Conservation (phyloP, 2,888 invertebrate species). For the Neuroscelio doddi region DNA sequence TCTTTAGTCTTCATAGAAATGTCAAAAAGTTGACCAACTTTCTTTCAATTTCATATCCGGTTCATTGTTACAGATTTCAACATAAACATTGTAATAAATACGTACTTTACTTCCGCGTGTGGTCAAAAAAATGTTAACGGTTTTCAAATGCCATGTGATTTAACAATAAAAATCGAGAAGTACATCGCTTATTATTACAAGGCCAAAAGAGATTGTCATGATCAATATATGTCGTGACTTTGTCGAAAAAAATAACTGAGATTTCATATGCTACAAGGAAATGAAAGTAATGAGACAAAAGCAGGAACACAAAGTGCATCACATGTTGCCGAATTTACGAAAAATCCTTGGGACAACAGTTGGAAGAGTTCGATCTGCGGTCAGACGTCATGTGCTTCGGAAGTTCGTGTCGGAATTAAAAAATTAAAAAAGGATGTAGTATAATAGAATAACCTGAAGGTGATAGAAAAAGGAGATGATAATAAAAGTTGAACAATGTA, state of each 20-base stretch:
- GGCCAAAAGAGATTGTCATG: neutral
- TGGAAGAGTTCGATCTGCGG: conserved; percentile 61
- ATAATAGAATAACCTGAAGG: conserved; percentile 12
- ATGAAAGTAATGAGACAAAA: conserved; percentile 13
- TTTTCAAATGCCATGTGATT: conserved; percentile 8
- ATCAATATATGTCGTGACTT: neutral
- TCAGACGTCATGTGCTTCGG: conserved; percentile 63
- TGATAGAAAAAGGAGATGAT: conserved; percentile 24
- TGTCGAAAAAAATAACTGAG: neutral
- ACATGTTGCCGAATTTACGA: conserved; percentile 37
- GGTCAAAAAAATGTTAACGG: conserved; percentile 3
- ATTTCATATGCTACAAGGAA: conserved; percentile 2
- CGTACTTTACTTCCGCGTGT: conserved; percentile 11
- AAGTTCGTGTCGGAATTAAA: conserved; percentile 44
- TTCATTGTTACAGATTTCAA: neutral
- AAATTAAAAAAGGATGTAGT: conserved; percentile 7
- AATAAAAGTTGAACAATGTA: conserved; percentile 29
- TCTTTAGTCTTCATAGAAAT: no score
- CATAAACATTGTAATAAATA: neutral
- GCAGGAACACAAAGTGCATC: conserved; percentile 26
- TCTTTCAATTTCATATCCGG: conserved; percentile 19
- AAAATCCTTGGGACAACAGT: conserved; percentile 49
- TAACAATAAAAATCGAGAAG: neutral
- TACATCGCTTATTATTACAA: neutral
- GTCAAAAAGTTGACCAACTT: neutral